Conservation (phyloP, 2,888 invertebrate genomes). For the Meiosimyza platycephala region DNA sequence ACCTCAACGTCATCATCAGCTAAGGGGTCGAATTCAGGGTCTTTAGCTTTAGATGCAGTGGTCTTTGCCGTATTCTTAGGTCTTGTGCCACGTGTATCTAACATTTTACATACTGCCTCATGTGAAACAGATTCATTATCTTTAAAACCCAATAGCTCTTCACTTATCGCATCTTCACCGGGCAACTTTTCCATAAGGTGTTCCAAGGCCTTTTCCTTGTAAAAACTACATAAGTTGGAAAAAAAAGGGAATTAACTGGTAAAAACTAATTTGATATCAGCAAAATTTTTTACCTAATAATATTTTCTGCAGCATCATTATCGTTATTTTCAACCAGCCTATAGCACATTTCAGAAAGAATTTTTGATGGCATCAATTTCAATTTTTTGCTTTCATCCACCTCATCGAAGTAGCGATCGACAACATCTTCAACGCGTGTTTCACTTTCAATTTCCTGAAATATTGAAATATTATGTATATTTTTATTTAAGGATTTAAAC, state of each 20-base stretch:
- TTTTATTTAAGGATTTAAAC: too few species aligned
- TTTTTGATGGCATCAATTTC: conserved; percentile 78
- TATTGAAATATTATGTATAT: neutral
- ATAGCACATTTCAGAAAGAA: conserved; percentile 80
- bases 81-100: conserved; percentile 49
- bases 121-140: conserved; percentile 54
- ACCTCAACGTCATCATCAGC: conserved; percentile 37
- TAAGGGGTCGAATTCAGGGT: conserved; percentile 20
- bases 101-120: conserved; percentile 55
- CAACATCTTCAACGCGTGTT: conserved; percentile 71
- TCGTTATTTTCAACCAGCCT: conserved; percentile 75
- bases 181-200: conserved; percentile 69
- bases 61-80: conserved; percentile 10
- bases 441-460: conserved; percentile 57
- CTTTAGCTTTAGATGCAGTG: conserved; percentile 24
- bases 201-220: conserved; percentile 69
- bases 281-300: conserved; percentile 68
- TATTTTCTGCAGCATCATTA: conserved; percentile 69
- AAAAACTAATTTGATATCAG: neutral
- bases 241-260: neutral
- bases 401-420: conserved; percentile 73
- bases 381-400: conserved; percentile 71
- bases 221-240: conserved; percentile 63
- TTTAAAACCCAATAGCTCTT: conserved; percentile 68
- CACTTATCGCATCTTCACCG: conserved; percentile 68